phyloP scores from a whole-genome alignment of 2,113 vertebrate genomes.

The Rhinolophus ferrumequinum region DNA sequence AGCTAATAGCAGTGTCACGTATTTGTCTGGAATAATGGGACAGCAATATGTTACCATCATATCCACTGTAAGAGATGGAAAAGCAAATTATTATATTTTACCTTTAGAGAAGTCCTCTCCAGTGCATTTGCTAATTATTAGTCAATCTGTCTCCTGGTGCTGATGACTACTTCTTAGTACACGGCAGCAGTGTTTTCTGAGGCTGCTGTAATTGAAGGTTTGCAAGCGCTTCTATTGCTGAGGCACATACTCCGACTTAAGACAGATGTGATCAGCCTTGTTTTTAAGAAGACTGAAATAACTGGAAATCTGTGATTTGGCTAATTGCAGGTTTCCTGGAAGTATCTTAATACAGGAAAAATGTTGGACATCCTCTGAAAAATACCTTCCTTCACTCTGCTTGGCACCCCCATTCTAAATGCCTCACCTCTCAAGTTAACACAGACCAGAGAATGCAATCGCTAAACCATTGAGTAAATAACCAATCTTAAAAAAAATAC shows the following conservation, averaged over 20 bases:
- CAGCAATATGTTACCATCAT: constrained; percentile 66
- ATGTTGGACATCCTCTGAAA: constrained; percentile 62
- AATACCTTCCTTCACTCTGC: constrained; percentile 52
- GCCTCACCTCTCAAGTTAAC: constrained; percentile 19
- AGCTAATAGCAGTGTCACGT: constrained; percentile 71
- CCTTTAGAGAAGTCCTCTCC: constrained; percentile 74
- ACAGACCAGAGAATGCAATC: constrained; percentile 57
- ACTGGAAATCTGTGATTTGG: constrained; percentile 77
- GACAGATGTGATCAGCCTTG: constrained; percentile 74
- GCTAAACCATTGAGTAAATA: constrained; percentile 51
- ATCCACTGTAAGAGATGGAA: constrained; percentile 64
- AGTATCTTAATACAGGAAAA: constrained; percentile 64
- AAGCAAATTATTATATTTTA: constrained; percentile 81
- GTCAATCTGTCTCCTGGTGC: constrained; percentile 73
- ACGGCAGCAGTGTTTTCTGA: constrained; percentile 59
- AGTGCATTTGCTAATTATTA: constrained; percentile 79
- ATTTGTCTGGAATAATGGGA: constrained; percentile 74
- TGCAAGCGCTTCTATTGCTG: constrained; percentile 58
- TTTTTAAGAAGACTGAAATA: constrained; percentile 75
- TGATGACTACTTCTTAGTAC: constrained; percentile 72
- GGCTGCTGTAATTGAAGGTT: constrained; percentile 75
- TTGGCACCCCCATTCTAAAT: background rate
- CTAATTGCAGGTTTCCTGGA: constrained; percentile 75
- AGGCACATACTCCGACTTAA: constrained; percentile 56
- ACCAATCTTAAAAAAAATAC: constrained; percentile 66